These are phyloP conservation scores for Ephialtes manifestator DNA, from an alignment of 2,888 invertebrate species.

Conservation along the genomic window DNA sequence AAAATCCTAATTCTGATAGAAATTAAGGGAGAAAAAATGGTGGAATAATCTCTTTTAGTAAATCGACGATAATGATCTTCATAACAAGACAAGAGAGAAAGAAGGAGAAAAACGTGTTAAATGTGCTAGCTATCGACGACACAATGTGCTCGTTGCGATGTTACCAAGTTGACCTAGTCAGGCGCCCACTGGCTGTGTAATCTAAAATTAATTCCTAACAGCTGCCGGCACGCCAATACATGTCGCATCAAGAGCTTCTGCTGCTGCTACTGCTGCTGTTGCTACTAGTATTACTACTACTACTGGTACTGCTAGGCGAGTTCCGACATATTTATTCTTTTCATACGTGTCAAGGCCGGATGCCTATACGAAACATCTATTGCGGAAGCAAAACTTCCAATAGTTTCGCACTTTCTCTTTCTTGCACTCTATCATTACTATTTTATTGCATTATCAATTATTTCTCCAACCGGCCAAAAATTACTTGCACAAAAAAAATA, in stretches of 20 bases:
- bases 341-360: constrained; percentile 70
- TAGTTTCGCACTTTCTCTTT: constrained; percentile 46
- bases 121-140: constrained; percentile 50
- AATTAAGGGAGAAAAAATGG: too few relatives aligned
- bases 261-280: constrained; percentile 8
- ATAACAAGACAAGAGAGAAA: background rate
- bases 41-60: too few relatives aligned
- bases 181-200: constrained; percentile 79
- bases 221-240: constrained; percentile 75
- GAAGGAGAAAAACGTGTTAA: constrained; percentile 25
- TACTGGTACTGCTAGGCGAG: constrained; percentile 31
- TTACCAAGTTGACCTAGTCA: constrained; percentile 79
- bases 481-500: background rate
- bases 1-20: too few relatives aligned
- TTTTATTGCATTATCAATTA: background rate
- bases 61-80: background rate
- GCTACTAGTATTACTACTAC: background rate
- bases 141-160: constrained; percentile 64
- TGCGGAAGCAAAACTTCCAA: constrained; percentile 53
- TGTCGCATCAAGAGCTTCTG: constrained; percentile 52
- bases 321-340: constrained; percentile 67
- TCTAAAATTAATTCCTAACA: constrained; percentile 85
- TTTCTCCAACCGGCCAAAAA: too few relatives aligned
- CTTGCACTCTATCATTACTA: background rate
- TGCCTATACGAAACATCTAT: constrained; percentile 42